These are phyloP conservation scores for Perithous albicinctus DNA, from an alignment of 2,888 invertebrate species.

Conservation along the genomic window DNA sequence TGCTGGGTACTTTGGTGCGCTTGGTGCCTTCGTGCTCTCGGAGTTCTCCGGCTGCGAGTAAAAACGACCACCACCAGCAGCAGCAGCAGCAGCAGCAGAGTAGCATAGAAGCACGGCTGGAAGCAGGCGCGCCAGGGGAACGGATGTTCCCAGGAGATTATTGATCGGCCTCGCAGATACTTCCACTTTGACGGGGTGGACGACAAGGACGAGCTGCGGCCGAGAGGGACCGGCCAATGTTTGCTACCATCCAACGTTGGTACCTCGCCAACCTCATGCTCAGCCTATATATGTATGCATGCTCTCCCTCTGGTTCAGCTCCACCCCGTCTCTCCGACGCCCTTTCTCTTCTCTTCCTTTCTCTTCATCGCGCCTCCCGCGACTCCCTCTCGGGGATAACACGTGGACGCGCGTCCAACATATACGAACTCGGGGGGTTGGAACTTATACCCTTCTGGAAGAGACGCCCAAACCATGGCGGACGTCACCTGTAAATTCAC, in stretches of 20 bases:
- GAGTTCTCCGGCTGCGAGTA: neutral
- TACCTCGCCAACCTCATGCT: slow-evolving; percentile 5
- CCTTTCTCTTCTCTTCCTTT: neutral
- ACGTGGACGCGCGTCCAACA: slow-evolving; percentile 49
- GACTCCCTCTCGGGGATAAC: slow-evolving; percentile 13
- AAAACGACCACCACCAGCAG: slow-evolving; percentile 33
- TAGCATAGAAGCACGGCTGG: slow-evolving; percentile 2
- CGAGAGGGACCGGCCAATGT: slow-evolving; percentile 4
- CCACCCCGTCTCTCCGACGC: neutral
- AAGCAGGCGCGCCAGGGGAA: slow-evolving; percentile 72
- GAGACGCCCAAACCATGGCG: slow-evolving; percentile 61
- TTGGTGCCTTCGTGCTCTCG: neutral
- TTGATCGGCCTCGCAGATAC: slow-evolving; percentile 81
- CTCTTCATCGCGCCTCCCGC: neutral
- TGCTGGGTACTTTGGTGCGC: slow-evolving; percentile 37
- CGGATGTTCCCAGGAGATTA: slow-evolving; percentile 84
- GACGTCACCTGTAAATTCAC: neutral
- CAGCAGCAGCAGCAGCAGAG: slow-evolving; percentile 3
- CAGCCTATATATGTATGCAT: no score
- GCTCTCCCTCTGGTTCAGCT: neutral
- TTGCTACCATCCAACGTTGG: neutral
- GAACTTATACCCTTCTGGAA: slow-evolving; percentile 48
- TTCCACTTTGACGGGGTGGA: slow-evolving; percentile 73
- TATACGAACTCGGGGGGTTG: slow-evolving; percentile 35
- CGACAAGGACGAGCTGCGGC: slow-evolving; percentile 67